Conservation (phyloP, 2,888 invertebrate genomes). For the Ochropleura plecta region DNA sequence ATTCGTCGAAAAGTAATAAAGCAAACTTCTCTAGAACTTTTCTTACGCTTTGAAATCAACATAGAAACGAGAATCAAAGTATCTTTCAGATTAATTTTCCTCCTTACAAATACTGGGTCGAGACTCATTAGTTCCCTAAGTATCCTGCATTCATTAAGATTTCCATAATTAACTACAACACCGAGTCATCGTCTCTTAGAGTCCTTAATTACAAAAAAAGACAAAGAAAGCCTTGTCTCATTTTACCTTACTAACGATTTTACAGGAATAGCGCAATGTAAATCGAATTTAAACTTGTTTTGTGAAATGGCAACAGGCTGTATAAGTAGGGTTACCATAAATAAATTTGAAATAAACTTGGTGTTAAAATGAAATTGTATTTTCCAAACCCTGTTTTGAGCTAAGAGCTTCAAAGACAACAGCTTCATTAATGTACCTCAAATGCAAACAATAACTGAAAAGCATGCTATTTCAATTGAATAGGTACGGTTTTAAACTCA, state of each 20-base stretch:
- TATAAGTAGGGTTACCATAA: conserved; percentile 28
- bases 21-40: conserved; percentile 2
- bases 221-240: conserved; percentile 26
- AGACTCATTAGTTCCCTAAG: conserved; percentile 22
- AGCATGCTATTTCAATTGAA: not conserved
- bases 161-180: conserved; percentile 35
- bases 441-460: not conserved
- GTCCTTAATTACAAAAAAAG: conserved; percentile 36
- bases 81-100: conserved; percentile 10
- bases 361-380: not conserved
- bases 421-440: not conserved
- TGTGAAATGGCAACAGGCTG: conserved; percentile 26
- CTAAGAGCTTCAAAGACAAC: not conserved
- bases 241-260: conserved; percentile 31
- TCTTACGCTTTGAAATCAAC: conserved; percentile 20
- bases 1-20: not conserved
- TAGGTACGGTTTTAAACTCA: not conserved
- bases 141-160: conserved; percentile 25
- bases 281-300: conserved; percentile 40
- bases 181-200: conserved; percentile 30
- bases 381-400: not conserved
- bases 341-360: not conserved
- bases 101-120: conserved; percentile 30
- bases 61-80: conserved; percentile 28
- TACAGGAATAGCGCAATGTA: conserved; percentile 26